Percentiles rank a stretch among this genome's conserved stretches.
Conservation (phyloP, 2,797 vertebrate species). For the Cuniculus paca region DNA sequence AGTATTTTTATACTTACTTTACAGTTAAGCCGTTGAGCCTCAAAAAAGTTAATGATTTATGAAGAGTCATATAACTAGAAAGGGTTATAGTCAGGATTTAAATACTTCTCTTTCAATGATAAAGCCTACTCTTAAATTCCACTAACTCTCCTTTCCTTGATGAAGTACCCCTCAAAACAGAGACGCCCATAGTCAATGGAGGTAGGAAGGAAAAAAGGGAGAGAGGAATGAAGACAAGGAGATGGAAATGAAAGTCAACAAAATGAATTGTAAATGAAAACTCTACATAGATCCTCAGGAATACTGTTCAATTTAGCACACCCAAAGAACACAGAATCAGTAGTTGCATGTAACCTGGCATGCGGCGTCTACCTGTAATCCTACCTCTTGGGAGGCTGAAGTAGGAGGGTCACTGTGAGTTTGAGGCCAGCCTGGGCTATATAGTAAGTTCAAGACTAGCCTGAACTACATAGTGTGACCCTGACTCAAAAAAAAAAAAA, state of each 20-base stretch:
- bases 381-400: no score
- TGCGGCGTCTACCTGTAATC: no score
- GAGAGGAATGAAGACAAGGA: not conserved
- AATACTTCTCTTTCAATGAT: not conserved
- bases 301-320: not conserved
- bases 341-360: not conserved
- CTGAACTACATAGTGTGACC: no score
- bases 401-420: no score
- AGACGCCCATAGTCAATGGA: not conserved
- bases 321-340: not conserved
- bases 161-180: not conserved
- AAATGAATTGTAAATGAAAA: conserved; percentile 25
- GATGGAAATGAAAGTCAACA: not conserved
- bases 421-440: no score
- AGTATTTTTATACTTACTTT: not conserved
- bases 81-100: not conserved
- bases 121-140: not conserved
- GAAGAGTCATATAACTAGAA: conserved; percentile 22
- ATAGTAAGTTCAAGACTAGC: no score
- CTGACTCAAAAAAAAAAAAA: no score
- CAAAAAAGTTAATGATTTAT: not conserved
- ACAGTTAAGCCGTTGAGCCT: not conserved
- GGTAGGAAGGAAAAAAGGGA: not conserved
- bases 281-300: not conserved
- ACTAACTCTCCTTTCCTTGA: not conserved